Conservation (phyloP, 1,140 invertebrate genomes). For the Radopholus similis region DNA sequence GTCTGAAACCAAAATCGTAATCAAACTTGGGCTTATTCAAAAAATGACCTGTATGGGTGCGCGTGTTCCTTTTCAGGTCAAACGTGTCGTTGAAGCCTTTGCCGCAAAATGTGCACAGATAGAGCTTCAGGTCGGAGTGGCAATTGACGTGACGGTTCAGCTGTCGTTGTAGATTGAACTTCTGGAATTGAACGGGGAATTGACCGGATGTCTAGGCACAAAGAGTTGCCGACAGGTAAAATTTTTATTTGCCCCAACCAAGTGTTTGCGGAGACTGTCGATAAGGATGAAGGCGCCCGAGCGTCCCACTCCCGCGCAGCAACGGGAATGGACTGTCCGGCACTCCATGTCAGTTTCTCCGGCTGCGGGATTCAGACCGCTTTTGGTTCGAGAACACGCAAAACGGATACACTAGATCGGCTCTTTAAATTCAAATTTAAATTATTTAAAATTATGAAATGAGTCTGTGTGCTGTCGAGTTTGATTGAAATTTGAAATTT, state of each 20-base stretch:
- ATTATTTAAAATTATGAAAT: too few relatives aligned
- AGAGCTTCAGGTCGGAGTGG: constrained; percentile 95
- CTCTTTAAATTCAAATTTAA: too few relatives aligned
- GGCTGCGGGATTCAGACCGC: constrained; percentile 85
- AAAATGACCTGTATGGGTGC: constrained; percentile 84
- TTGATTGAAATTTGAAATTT: too few relatives aligned
- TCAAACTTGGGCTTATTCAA: too few relatives aligned
- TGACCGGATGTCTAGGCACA: too few relatives aligned
- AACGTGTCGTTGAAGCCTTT: constrained; percentile 99
- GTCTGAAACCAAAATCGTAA: too few relatives aligned
- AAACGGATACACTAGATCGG: constrained; percentile 82
- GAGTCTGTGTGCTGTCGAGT: too few relatives aligned
- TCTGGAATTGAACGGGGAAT: too few relatives aligned
- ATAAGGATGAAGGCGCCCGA: constrained; percentile 92
- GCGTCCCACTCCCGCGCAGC: constrained; percentile 87
- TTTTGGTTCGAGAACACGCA: constrained; percentile 97
- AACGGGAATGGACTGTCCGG: too few relatives aligned
- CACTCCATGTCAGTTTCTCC: constrained; percentile 83
- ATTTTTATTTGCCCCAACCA: too few relatives aligned
- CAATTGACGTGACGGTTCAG: constrained; percentile 98
- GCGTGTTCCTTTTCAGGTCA: constrained; percentile 93
- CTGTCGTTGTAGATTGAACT: constrained; percentile 84
- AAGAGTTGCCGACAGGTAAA: too few relatives aligned
- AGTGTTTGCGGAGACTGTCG: constrained; percentile 89
- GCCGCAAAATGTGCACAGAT: constrained; percentile 96